phyloP scores from a whole-genome alignment of 2,113 vertebrate genomes.

The Urocolius indicus region DNA sequence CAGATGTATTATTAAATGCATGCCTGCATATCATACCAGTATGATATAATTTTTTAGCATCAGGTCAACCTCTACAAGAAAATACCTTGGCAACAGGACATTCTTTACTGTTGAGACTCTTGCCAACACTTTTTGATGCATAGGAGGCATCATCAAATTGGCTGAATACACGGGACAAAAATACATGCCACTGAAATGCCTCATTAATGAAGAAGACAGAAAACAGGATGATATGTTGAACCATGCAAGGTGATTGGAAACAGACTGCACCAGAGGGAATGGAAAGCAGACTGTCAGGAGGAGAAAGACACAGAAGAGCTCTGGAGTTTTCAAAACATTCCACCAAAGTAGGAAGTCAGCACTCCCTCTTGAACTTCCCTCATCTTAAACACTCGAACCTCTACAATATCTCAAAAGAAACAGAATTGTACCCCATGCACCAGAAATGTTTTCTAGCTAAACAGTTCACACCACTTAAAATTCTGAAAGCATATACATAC shows the following conservation, averaged over 20 bases:
- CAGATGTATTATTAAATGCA: not conserved
- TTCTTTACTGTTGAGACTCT: not conserved
- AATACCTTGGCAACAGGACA: not conserved
- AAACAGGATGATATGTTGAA: not conserved
- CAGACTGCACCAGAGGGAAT: not conserved
- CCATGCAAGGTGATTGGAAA: not conserved
- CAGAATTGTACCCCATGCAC: not conserved
- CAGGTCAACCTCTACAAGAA: not conserved
- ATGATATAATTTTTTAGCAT: not conserved
- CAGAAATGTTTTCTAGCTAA: not conserved
- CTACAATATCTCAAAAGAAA: not conserved
- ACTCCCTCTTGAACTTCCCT: not conserved
- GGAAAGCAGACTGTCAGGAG: not conserved
- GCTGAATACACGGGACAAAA: not conserved
- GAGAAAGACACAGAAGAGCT: not conserved
- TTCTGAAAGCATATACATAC: not conserved
- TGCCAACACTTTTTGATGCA: not conserved
- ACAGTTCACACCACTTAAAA: not conserved
- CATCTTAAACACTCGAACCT: not conserved
- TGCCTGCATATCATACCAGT: not conserved
- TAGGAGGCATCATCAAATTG: not conserved
- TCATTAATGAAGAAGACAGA: not conserved
- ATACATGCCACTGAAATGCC: not conserved
- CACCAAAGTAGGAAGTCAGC: not conserved
- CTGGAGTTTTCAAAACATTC: not conserved